Base-by-base conservation (phyloP, 2,797 vertebrate genomes). In the Australoheros facetus region DNA sequence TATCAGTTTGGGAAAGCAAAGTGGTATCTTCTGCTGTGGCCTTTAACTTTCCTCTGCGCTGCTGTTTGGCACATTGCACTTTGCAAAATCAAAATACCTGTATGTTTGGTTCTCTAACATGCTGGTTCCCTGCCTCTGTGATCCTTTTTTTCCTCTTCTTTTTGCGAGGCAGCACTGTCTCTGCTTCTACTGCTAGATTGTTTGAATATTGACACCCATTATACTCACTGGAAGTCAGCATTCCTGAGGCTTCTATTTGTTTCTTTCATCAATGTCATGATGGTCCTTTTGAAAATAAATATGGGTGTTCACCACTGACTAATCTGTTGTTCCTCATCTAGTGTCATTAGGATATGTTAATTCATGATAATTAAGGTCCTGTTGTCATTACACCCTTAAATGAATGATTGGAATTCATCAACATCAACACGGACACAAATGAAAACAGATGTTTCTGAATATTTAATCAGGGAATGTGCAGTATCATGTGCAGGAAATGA, bases 361-460 rank as follows among this genome's bases (percentile, higher is more conserved):
- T 85, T 82, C 51, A n/a, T 74, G 60, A 74, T 86, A 86, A 91
- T 90, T 87, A 87, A 81, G 85, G 77, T 83, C 66, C 57, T 80
- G 78, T 77, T 86, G 79, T 59, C 32, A 23, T 80, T 58, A 75
- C 76, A 42, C 55, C 51, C 56, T 75, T 84, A 85, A 87, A 88
- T 88, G 56, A 85, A 78, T 57, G 70, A 88, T 83, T 86, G 69
- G 79, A 73, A 87, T 81, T 86, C 84, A 89, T 90, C 85, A 90
- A 60, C 78, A 85, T 81, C 75, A 82, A 80, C 77, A 77, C 3
- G 12, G 71, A 79, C 58, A 66, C 77, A 64, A 89, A 80, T 83
- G 69, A 84, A 87, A 88, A 74, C 83, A 88, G 84, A 84, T 91
- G 86, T 88, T 88, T 83, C 64, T 78, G 56, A 84, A 82, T 87